Evolutionary conservation across 2,888 invertebrate species (phyloP).

Genomic region (Melangyna quadrimaculata): DNA sequence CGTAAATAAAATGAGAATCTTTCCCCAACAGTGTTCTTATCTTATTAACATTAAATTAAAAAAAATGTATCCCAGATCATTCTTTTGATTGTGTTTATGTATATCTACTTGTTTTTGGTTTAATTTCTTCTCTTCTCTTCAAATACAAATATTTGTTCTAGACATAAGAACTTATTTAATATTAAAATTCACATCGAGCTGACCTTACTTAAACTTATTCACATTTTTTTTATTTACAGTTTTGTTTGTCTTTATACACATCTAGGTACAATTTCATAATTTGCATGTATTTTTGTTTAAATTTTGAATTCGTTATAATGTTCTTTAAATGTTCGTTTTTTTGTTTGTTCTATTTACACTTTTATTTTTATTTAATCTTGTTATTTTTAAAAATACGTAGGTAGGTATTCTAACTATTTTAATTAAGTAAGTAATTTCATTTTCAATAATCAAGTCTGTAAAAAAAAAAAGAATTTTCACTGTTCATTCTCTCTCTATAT

Average conservation of each 20-base stretch:
- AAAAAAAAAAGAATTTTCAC: constrained; percentile 14
- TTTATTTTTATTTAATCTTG: neutral
- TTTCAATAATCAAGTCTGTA: neutral
- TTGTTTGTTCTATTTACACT: neutral
- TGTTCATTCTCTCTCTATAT: neutral
- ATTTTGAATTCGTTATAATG: too few relatives aligned
- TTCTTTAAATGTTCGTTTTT: neutral
- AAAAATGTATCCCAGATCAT: too few relatives aligned
- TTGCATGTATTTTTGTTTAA: too few relatives aligned
- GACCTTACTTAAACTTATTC: neutral
- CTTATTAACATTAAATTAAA: too few relatives aligned
- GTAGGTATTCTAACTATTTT: neutral
- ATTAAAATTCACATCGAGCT: neutral
- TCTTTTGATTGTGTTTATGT: too few relatives aligned
- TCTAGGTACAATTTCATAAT: too few relatives aligned
- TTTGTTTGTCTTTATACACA: neutral
- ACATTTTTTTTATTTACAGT: constrained; percentile 20
- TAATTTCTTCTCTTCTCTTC: too few relatives aligned
- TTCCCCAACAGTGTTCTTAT: too few relatives aligned
- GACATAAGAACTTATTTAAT: neutral
- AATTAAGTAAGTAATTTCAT: constrained; percentile 13
- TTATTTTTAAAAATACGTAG: neutral
- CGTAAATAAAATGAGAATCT: too few relatives aligned
- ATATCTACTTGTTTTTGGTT: too few relatives aligned
- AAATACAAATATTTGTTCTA: too few relatives aligned